A percentile compares a stretch with the other conserved stretches of the same genome.
Conservation (phyloP, 2,888 invertebrate genomes). For the Hyalella azteca region DNA sequence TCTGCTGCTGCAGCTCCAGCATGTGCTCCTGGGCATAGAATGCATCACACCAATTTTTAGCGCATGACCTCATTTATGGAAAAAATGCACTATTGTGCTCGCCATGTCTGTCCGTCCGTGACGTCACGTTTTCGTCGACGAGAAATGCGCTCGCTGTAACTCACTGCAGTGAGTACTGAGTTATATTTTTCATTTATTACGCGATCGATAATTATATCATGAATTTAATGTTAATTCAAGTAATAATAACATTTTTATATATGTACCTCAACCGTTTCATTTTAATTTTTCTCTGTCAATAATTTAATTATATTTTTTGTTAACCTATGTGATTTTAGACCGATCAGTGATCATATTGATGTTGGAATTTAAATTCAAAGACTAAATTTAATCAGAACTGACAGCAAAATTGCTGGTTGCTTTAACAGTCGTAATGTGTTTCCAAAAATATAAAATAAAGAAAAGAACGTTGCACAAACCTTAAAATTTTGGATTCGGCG, state of each 20-base stretch:
- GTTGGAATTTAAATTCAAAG: background rate
- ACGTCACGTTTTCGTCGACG: background rate
- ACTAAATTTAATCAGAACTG: no score
- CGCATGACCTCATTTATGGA: background rate
- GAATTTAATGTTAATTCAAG: no score
- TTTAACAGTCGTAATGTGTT: background rate
- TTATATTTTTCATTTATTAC: background rate
- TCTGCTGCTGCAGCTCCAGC: constrained; percentile 15
- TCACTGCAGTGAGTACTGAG: background rate
- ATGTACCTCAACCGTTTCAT: no score
- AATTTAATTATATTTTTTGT: background rate
- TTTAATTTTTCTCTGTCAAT: background rate
- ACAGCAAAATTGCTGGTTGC: background rate
- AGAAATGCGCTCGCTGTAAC: background rate
- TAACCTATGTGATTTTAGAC: background rate
- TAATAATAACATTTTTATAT: no score
- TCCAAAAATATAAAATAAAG: background rate
- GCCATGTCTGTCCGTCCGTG: background rate
- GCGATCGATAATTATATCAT: background rate
- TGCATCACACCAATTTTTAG: background rate
- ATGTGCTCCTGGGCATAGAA: background rate
- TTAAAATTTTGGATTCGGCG: background rate
- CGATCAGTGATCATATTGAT: background rate
- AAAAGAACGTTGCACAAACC: background rate
- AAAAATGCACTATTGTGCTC: background rate